Conservation (phyloP, 2,797 vertebrate species). For the Sitta carolinensis region DNA sequence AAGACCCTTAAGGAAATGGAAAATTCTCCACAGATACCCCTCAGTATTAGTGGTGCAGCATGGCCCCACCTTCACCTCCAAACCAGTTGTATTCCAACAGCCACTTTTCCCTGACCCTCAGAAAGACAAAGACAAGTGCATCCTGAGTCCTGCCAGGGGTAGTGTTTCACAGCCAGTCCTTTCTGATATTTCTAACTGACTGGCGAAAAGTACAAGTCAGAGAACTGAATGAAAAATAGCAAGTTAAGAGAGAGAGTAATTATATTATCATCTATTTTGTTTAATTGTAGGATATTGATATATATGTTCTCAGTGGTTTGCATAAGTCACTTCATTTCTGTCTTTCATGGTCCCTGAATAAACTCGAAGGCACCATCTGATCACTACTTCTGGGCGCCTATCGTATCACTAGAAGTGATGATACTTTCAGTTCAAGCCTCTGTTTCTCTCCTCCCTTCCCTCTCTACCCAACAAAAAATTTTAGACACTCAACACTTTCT, state of each 20-base stretch:
- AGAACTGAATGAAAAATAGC: constrained; percentile 11
- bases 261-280: background rate
- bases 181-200: constrained; percentile 4
- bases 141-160: background rate
- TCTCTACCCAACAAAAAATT: background rate
- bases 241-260: background rate
- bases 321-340: background rate
- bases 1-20: background rate
- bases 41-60: background rate
- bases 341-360: constrained; percentile 19
- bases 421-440: constrained; percentile 46
- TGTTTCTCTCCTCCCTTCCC: background rate
- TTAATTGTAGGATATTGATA: background rate
- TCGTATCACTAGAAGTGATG: constrained; percentile 36
- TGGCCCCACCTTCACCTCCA: background rate
- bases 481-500: constrained; percentile 47
- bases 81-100: background rate
- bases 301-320: background rate
- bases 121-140: background rate
- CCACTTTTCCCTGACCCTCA: background rate
- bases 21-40: background rate
- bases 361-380: constrained; percentile 43
- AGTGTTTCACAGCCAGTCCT: background rate
- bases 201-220: background rate
- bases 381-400: constrained; percentile 31